Percentiles rank a stretch among this genome's conserved stretches.
Evolutionary conservation across 1,140 invertebrate species (phyloP).

Genomic region (Bombyx mandarina): DNA sequence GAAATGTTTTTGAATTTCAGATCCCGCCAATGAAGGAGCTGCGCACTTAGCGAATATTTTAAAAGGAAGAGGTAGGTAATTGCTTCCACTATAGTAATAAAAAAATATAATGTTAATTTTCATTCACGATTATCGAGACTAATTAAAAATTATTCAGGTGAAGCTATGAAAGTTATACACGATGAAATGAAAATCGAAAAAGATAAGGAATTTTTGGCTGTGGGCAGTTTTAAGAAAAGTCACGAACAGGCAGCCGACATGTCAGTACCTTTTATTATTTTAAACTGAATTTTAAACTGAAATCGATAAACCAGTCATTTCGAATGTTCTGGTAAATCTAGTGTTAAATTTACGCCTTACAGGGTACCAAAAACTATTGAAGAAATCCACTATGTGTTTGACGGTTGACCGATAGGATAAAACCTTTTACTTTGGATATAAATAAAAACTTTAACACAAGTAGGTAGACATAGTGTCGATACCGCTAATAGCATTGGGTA

Average conservation of each 20-base stretch:
- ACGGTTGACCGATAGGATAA: too few species aligned
- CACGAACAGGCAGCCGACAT: constrained; percentile 32
- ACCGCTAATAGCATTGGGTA: too few species aligned
- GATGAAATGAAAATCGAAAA: constrained; percentile 32
- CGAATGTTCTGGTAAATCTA: too few species aligned
- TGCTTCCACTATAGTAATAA: not conserved
- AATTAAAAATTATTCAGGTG: constrained; percentile 16
- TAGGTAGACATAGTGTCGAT: too few species aligned
- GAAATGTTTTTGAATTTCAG: constrained; percentile 16
- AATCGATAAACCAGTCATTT: too few species aligned
- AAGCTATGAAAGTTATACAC: constrained; percentile 35
- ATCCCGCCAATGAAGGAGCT: constrained; percentile 34
- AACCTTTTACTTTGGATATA: too few species aligned
- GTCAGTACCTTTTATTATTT: constrained; percentile 16
- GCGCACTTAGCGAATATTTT: constrained; percentile 32
- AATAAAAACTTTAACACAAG: too few species aligned
- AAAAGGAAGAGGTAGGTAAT: constrained; percentile 33
- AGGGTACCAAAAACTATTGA: too few species aligned
- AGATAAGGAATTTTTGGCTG: constrained; percentile 27
- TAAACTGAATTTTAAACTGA: too few species aligned
- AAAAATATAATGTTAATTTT: not conserved
- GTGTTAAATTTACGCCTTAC: too few species aligned
- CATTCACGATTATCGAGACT: not conserved
- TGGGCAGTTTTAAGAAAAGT: constrained; percentile 38
- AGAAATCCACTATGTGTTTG: too few species aligned